Evolutionary conservation across 2,888 invertebrate species (phyloP).

Genomic region (Hemaris fuciformis): DNA sequence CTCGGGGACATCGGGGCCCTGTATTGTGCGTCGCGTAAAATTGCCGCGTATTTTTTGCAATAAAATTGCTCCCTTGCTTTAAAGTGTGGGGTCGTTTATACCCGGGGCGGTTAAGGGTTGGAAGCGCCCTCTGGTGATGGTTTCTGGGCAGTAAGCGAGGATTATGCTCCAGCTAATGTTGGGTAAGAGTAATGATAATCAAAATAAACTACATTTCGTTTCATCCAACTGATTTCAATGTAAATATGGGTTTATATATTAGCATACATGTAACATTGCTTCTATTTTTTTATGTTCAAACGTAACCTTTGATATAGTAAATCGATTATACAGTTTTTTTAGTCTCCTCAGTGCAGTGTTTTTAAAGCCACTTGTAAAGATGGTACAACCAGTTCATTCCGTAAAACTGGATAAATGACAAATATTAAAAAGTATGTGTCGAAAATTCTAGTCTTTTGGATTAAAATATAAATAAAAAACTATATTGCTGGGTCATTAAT

Average conservation of each 20-base stretch:
- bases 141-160: conserved; percentile 47
- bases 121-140: conserved; percentile 47
- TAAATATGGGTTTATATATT: background rate
- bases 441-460: no score
- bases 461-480: no score
- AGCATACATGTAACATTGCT: background rate
- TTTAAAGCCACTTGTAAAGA: no score
- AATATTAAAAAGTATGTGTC: no score
- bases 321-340: background rate
- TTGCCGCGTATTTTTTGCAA: conserved; percentile 74
- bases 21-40: conserved; percentile 66
- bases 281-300: background rate
- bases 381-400: no score
- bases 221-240: conserved; percentile 1
- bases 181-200: conserved; percentile 16
- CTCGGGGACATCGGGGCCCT: conserved; percentile 73
- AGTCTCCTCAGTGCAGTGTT: no score
- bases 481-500: no score
- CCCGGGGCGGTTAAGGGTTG: conserved; percentile 58
- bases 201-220: conserved; percentile 7
- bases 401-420: no score
- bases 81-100: conserved; percentile 60
- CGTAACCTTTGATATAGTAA: background rate
- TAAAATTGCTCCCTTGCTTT: conserved; percentile 65
- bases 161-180: conserved; percentile 35